Evolutionary conservation across 2,888 invertebrate species (phyloP).

Genomic region (Dicycla oo): DNA sequence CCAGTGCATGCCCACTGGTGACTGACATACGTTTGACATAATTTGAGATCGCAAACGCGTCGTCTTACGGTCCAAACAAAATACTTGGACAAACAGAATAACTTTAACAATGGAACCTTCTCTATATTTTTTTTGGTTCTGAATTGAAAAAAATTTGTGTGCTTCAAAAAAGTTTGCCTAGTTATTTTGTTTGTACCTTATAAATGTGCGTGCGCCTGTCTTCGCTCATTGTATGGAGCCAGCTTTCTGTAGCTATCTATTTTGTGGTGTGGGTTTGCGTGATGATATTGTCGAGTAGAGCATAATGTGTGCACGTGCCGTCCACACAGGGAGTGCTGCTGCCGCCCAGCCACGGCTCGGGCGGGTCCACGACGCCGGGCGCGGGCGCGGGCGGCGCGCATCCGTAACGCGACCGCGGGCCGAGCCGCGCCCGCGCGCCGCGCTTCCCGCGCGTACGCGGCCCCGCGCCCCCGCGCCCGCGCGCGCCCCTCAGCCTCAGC

Average conservation of each 20-base stretch:
- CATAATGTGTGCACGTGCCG: neutral
- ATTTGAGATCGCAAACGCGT: neutral
- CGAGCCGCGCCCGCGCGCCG: conserved; percentile 30
- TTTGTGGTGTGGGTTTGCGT: conserved; percentile 27
- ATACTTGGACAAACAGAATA: neutral
- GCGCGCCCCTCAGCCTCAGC: conserved; percentile 30
- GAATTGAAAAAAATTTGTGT: neutral
- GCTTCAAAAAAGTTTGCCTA: neutral
- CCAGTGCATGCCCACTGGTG: neutral
- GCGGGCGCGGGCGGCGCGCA: conserved; percentile 70
- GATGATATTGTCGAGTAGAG: neutral
- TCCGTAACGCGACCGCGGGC: conserved; percentile 72
- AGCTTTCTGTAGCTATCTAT: conserved; percentile 3
- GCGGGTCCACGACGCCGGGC: conserved; percentile 78
- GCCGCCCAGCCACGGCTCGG: conserved; percentile 75
- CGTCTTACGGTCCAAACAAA: neutral
- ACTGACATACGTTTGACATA: neutral
- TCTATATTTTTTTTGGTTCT: neutral
- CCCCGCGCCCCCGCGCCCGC: conserved; percentile 34
- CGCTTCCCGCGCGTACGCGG: conserved; percentile 31
- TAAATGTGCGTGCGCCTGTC: conserved; percentile 2
- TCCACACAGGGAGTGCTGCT: conserved; percentile 77
- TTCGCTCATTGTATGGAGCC: neutral
- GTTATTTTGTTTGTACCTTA: neutral
- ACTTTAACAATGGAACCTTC: neutral